Base-by-base conservation (phyloP, 2,888 invertebrate species). In the Drosophila phalerata region DNA sequence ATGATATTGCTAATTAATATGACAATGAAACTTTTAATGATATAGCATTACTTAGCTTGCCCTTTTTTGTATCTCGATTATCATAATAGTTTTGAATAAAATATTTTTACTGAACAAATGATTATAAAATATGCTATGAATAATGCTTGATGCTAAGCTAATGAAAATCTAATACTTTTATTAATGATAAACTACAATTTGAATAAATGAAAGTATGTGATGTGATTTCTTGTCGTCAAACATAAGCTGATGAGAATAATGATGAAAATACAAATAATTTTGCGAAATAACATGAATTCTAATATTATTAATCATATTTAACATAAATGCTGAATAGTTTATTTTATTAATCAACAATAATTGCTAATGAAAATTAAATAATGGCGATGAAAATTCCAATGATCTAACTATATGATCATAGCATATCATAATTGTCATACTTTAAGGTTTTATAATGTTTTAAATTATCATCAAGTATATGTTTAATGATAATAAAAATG, bases 241-340 rank as follows among this genome's bases (percentile, higher is more conserved):
- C 22, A n/a, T 34, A 32, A 32, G 13, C 13, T 34, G 4, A 13
- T n/a, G n/a, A 11, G 1, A 38, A 38, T 11, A 17, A 22, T 34
- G 6, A 43, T 56, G 43, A 34, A 34, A 32, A 55, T 32, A n/a
- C 13, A 15, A 32, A 56, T 53, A n/a, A 25, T 25, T 2, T 52
- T 10, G 1, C 9, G 6, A 17, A 15, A 40, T 19, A 19, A 0
- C 5, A 19, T 11, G 11, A 32, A 3, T 10, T 3, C 3, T 10
- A 10, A 42, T 5, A 17, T 10, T 17, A 8, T 17, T 34, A 4
- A 2, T 42, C 4, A 22, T 19, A 6, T 19, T 43, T 5, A 19
- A 17, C 11, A 22, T 43, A 11, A 5, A 5, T 43, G 6, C 5
- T 13, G 5, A 43, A 5, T 22, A 5, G 1, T 22, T 11, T 19